These are phyloP conservation scores for Germaria angustata DNA, from an alignment of 2,888 invertebrate genomes.

Conservation along the genomic window DNA sequence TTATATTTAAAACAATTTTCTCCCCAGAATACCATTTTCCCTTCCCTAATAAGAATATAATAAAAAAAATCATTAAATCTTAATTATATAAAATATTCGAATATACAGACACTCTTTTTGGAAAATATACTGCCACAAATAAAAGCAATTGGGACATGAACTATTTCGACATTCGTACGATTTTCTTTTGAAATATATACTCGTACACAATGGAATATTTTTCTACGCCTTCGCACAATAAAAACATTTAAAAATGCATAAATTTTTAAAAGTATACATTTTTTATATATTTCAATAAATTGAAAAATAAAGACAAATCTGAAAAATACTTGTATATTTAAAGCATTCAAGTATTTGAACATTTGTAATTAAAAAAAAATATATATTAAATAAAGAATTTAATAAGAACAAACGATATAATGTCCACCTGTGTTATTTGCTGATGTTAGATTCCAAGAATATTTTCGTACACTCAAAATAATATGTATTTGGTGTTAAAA, in stretches of 20 bases:
- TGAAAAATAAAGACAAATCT: neutral
- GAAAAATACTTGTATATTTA: slow-evolving; percentile 20
- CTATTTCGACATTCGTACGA: slow-evolving; percentile 20
- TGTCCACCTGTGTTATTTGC: slow-evolving; percentile 63
- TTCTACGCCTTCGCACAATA: slow-evolving; percentile 41
- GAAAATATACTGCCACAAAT: slow-evolving; percentile 25
- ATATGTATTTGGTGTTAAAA: neutral
- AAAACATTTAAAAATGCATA: slow-evolving; percentile 57
- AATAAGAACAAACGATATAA: slow-evolving; percentile 16
- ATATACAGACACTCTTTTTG: too few species aligned
- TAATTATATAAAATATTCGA: too few species aligned
- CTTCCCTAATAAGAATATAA: too few species aligned
- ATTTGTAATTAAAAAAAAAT: neutral
- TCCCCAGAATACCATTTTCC: too few species aligned
- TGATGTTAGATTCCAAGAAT: slow-evolving; percentile 61
- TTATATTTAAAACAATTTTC: too few species aligned
- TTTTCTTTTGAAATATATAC: too few species aligned
- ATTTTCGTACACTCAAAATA: neutral
- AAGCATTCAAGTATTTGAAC: neutral
- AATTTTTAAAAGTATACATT: slow-evolving; percentile 49
- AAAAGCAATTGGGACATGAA: slow-evolving; percentile 14
- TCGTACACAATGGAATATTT: neutral
- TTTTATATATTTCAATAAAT: slow-evolving; percentile 32
- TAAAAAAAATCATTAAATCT: too few species aligned
- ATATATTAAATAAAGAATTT: slow-evolving; percentile 19